A percentile compares a stretch with the other conserved stretches of the same genome.
phyloP scores from a whole-genome alignment of 2,797 vertebrate genomes.

The Choloepus didactylus region DNA sequence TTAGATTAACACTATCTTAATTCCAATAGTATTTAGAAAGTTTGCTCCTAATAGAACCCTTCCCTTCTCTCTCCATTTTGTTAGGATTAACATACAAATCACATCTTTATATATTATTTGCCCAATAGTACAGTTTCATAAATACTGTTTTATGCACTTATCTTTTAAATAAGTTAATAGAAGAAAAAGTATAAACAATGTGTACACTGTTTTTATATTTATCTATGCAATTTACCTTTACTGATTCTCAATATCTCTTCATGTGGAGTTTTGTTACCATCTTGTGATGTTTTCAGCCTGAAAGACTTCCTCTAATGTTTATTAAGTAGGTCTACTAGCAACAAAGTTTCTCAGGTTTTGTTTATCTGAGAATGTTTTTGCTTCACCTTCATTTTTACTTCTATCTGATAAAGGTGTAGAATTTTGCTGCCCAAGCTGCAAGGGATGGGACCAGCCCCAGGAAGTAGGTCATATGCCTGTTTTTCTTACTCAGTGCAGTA shows the following conservation, averaged over 20 bases:
- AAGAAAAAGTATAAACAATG: neutral
- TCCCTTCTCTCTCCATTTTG: too few relatives aligned
- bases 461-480: too few relatives aligned
- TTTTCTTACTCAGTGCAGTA: too few relatives aligned
- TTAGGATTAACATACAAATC: too few relatives aligned
- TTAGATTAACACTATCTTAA: too few relatives aligned
- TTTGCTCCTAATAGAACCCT: too few relatives aligned
- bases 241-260: neutral
- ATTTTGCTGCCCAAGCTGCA: too few relatives aligned
- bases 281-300: neutral
- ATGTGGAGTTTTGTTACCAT: neutral
- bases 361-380: neutral
- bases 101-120: neutral
- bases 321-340: neutral
- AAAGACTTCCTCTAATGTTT: neutral
- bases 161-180: neutral
- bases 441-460: too few relatives aligned
- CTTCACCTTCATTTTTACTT: conserved; percentile 22
- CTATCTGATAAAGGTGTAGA: too few relatives aligned
- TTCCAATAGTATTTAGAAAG: neutral
- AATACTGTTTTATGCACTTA: neutral
- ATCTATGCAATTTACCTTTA: neutral
- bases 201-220: neutral
- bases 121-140: neutral
- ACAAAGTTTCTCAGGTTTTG: neutral